These are phyloP conservation scores for Colistium nudipinnis DNA, from an alignment of 2,113 vertebrate species.

Conservation along the genomic window DNA sequence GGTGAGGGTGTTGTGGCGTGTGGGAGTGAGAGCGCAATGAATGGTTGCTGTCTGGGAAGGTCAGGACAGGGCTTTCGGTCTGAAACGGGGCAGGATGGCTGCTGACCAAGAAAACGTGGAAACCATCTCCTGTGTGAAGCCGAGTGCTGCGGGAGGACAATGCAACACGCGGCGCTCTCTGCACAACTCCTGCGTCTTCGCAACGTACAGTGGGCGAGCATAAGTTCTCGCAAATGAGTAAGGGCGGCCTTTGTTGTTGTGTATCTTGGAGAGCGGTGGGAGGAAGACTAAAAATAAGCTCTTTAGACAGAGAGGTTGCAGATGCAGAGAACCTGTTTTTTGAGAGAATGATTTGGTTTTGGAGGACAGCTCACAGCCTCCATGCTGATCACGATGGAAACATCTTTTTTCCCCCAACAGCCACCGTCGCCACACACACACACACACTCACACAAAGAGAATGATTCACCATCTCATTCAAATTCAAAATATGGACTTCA, in stretches of 20 bases:
- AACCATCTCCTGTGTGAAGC: slow-evolving; percentile 2
- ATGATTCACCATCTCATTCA: slow-evolving; percentile 57
- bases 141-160: not conserved
- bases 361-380: slow-evolving; percentile 86
- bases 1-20: slow-evolving; percentile 28
- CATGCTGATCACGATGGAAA: slow-evolving; percentile 85
- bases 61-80: slow-evolving; percentile 36
- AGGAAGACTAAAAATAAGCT: slow-evolving; percentile 58
- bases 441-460: slow-evolving; percentile 62
- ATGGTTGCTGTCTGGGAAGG: slow-evolving; percentile 37
- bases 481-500: slow-evolving; percentile 38
- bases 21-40: slow-evolving; percentile 30
- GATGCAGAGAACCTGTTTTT: slow-evolving; percentile 86
- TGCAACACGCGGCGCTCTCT: slow-evolving; percentile 15
- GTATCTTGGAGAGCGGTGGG: slow-evolving; percentile 48
- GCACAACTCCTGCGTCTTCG: slow-evolving; percentile 20
- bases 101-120: slow-evolving; percentile 18
- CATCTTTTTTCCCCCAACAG: slow-evolving; percentile 88
- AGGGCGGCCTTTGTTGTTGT: slow-evolving; percentile 49
- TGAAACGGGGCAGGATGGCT: slow-evolving; percentile 28
- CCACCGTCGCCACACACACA: too few species aligned
- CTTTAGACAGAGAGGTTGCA: slow-evolving; percentile 45
- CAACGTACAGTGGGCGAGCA: slow-evolving; percentile 26
- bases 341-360: slow-evolving; percentile 82
- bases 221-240: slow-evolving; percentile 40